Evolutionary conservation across 2,888 invertebrate species (phyloP), one percentile per base, ranked within the genome.

Genomic region (Acanthosoma haemorrhoidale): DNA sequence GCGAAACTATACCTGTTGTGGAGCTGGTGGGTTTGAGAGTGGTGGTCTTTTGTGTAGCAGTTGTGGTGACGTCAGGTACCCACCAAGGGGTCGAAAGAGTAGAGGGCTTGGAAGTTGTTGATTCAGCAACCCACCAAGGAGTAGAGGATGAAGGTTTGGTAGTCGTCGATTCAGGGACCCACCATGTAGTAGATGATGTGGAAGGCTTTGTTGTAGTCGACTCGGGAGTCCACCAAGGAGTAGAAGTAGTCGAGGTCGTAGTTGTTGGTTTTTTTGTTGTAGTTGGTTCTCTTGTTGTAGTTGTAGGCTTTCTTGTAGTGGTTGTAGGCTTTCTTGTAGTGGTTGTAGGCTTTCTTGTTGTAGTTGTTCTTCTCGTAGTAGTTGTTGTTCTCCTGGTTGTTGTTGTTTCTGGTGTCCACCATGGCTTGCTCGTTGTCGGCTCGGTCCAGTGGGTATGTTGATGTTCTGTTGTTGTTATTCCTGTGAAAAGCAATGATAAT

Each of bases 221-320:
- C 2, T 77, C 73, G 68, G 78, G 77, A 13, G 76, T 73, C 73
- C 79, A 78, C 78, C 77, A 76, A n/a, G 79, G 76, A 63, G 75
- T 78, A 25, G 75, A 73, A 29, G 76, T 78, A 1, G 73, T 70
- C 5, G 71, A 39, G 9, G 67, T 5, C 13, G 58, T 38, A 21
- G 69, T 71, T 41, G 75, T 68, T 4, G 73, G 59, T 69, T 29
- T n/a, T 4, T n/a, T n/a, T 2, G 39, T 39, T 8, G 41, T 9
- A 18, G 70, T 29, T 21, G 71, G 66, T 38, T 36, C 59, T 18
- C 15, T 29, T n/a, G 73, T 68, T 31, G 64, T 58, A 3, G 73
- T 73, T 15, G 74, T 71, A 6, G 71, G 36, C n/a, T n/a, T n/a
- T 15, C 60, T 18, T 13, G 41, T 29, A n/a, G 70, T 72, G 32